Evolutionary conservation across 2,113 vertebrate species (phyloP), one percentile per base, ranked within the genome.

Genomic region (Oryzias javanicus): DNA sequence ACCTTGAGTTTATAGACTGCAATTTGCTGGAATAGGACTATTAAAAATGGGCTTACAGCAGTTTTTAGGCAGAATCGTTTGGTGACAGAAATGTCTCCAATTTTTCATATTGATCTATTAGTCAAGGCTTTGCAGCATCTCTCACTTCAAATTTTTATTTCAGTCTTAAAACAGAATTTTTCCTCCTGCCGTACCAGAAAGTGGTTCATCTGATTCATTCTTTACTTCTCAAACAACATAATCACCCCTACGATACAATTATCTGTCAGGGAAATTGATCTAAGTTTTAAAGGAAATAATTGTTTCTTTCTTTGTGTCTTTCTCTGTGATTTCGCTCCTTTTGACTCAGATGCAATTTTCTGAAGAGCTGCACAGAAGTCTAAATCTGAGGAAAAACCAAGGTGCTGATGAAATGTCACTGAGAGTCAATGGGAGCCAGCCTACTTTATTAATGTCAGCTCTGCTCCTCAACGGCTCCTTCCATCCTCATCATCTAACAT

Each of bases 341-440:
- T 19, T 70, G 41, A 62, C 50, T 63, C 60, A 83, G 82, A 86
- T 82, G 48, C 46, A 17, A 29, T 52, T 69, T 65, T 50, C 52
- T 57, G 56, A 50, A 24, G 27, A 27, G 54, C 71, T 67, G 55
- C 47, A 86, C 82, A 79, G 77, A 79, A 51, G 53, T 46, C 74
- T 82, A 74, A 44, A 76, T 70, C 61, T 60, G 62, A 42, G 46
- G 24, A 72, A 69, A 80, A 64, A 62, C 74, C 71, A 42, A 62
- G 62, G 64, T 72, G 52, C 49, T 60, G 67, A 66, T 72, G 78
- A 83, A 46, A 88, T 89, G 83, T 82, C 83, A 81, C 67, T 76
- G 45, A 82, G 69, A 63, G 77, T 58, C 49, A 75, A 85, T 55
- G 49, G 54, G 18, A 83, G 51, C 67, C 72, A 67, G 27, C 51